Conservation (phyloP, 2,797 vertebrate genomes). For the Coilia nasus region DNA sequence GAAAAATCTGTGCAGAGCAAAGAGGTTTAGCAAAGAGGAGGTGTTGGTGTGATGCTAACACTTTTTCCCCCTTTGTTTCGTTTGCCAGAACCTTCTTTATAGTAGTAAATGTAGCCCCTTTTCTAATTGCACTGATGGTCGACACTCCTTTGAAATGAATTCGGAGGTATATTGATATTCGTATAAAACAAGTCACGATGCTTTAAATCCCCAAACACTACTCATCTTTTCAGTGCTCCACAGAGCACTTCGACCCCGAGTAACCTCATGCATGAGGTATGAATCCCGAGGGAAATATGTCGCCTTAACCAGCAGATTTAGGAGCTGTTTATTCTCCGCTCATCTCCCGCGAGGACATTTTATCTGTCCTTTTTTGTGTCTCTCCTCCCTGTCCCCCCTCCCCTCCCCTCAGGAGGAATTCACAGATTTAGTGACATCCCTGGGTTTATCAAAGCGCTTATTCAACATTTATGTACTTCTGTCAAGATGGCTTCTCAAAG, state of each 20-base stretch:
- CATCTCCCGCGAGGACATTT: slow-evolving; percentile 50
- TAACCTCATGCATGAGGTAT: slow-evolving; percentile 43
- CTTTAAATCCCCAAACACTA: slow-evolving; percentile 14
- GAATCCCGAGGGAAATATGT: slow-evolving; percentile 49
- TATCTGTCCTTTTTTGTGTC: slow-evolving; percentile 35
- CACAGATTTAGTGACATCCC: slow-evolving; percentile 57
- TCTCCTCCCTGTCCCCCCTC: slow-evolving; percentile 30
- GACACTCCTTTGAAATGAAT: slow-evolving; percentile 5
- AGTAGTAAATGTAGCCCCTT: slow-evolving; percentile 28
- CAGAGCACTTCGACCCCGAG: slow-evolving; percentile 7
- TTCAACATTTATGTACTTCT: slow-evolving; percentile 56
- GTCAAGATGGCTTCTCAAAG: slow-evolving; percentile 35
- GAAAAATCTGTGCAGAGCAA: not conserved
- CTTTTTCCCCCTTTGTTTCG: not conserved
- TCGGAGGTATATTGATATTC: slow-evolving; percentile 30
- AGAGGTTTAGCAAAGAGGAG: too few species aligned
- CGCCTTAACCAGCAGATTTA: slow-evolving; percentile 52
- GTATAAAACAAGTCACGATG: not conserved
- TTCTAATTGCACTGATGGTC: slow-evolving; percentile 36
- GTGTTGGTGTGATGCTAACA: not conserved
- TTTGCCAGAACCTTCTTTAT: not conserved
- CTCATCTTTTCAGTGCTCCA: slow-evolving; percentile 25
- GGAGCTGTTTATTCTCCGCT: slow-evolving; percentile 45
- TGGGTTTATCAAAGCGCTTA: slow-evolving; percentile 55
- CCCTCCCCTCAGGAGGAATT: slow-evolving; percentile 46